Base-by-base conservation (phyloP, 2,888 invertebrate genomes). In the Sepiola atlantica region DNA sequence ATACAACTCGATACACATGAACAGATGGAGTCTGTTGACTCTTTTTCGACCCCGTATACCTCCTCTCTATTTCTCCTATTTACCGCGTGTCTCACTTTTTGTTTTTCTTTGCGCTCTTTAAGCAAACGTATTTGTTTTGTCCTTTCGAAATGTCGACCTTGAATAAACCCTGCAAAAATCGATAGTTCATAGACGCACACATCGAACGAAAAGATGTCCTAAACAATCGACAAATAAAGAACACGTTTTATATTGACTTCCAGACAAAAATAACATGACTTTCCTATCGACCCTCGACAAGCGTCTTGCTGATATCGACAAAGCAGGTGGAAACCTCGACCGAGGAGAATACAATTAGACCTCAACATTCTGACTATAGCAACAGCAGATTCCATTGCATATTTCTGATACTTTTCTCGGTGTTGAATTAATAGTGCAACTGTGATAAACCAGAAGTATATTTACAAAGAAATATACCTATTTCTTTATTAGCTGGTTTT, bases 81-180 rank as follows among this genome's bases (percentile, higher is more conserved):
- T 10, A 6, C n/a, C 28, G 10, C 24, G 21, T 57, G 6, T 57
- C 57, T 57, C 20, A 24, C 57, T 18, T 24, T 24, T 24, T 57
- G 24, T 57, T 21, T n/a, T n/a, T 77, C n/a, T 16, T n/a, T 77
- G 77, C 77, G 16, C 32, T 77, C n/a, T n/a, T 77, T 18, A 77
- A 77, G 77, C 77, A 77, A 77, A 77, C 77, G n/a, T 77, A 77
- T 77, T n/a, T 77, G 77, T 77, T 10, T 77, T 77, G 77, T 77
- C n/a, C 77, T n/a, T 77, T 32, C 77, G 10, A 32, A 77, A 4
- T 16, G 77, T 77, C n/a, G 77, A 77, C 77, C 77, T 16, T 77
- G 77, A 77, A 21, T 18, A 77, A 77, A 77, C 77, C n/a, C 16
- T n/a, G n/a, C 77, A 77, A 77, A 45, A 77, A 77, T 77, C 77